phyloP scores from a whole-genome alignment of 2,888 invertebrate species.

The Scelioninae gen. 1 region DNA sequence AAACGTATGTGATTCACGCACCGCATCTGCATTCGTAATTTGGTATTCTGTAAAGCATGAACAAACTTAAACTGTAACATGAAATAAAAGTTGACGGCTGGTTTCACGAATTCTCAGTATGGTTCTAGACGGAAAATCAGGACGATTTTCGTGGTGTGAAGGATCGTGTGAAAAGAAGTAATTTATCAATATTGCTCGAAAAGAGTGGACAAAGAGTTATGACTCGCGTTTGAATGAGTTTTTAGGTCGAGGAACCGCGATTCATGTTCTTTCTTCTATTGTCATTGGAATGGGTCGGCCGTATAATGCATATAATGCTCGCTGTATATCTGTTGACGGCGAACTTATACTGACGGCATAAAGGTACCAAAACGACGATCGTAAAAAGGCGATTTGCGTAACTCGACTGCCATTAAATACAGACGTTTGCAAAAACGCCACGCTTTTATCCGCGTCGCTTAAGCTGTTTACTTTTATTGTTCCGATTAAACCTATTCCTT shows the following conservation, averaged over 20 bases:
- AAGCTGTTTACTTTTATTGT: conserved; percentile 47
- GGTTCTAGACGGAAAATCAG: not conserved
- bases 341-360: conserved; percentile 47
- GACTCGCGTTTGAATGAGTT: conserved; percentile 48
- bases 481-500: conserved; percentile 18
- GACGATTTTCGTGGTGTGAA: conserved; percentile 10
- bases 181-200: conserved; percentile 39
- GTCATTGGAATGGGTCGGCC: conserved; percentile 50
- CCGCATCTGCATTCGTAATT: no score
- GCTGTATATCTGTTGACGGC: conserved; percentile 52
- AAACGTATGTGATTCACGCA: no score
- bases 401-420: conserved; percentile 47
- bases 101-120: not conserved
- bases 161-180: conserved; percentile 25
- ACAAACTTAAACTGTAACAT: no score
- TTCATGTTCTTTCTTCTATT: conserved; percentile 61
- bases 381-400: conserved; percentile 66
- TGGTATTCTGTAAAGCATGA: no score
- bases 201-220: conserved; percentile 49
- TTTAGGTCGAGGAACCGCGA: conserved; percentile 42
- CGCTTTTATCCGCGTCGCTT: conserved; percentile 4
- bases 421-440: conserved; percentile 26
- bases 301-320: conserved; percentile 63
- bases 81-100: conserved; percentile 7
- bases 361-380: conserved; percentile 61